phyloP scores from a whole-genome alignment of 2,888 invertebrate species.

The Myopa testacea region DNA sequence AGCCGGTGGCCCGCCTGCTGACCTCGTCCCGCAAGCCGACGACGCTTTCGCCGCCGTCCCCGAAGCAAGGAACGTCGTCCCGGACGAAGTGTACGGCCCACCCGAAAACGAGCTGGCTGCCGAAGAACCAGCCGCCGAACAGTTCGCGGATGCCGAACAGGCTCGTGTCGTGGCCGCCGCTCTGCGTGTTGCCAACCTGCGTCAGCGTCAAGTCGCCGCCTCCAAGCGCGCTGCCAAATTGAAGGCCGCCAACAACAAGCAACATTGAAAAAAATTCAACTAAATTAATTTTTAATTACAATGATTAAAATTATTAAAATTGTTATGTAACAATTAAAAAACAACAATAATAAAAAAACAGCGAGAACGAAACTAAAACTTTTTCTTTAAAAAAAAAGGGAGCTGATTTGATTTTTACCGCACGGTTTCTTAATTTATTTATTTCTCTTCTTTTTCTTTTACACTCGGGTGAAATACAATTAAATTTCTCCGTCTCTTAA shows the following conservation, averaged over 20 bases:
- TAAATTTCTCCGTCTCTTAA: background rate
- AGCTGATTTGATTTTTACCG: background rate
- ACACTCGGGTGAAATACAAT: background rate
- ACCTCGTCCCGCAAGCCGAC: constrained; percentile 20
- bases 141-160: constrained; percentile 49
- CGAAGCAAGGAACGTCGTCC: constrained; percentile 49
- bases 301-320: background rate
- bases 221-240: constrained; percentile 38
- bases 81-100: constrained; percentile 60
- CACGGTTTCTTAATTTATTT: background rate
- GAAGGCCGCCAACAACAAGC: constrained; percentile 9
- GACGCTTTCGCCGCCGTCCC: constrained; percentile 44
- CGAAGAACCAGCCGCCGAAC: constrained; percentile 46
- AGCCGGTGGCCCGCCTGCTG: constrained; percentile 39
- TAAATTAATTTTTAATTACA: background rate
- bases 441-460: background rate
- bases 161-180: constrained; percentile 56
- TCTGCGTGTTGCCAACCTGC: constrained; percentile 41
- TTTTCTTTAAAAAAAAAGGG: background rate
- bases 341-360: constrained; percentile 8
- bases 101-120: constrained; percentile 50
- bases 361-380: background rate
- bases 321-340: background rate
- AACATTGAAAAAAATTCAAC: background rate
- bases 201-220: constrained; percentile 50